A percentile compares a stretch with the other conserved stretches of the same genome.
Conservation (phyloP, 1,140 invertebrate genomes). For the Ceratina australensis region DNA sequence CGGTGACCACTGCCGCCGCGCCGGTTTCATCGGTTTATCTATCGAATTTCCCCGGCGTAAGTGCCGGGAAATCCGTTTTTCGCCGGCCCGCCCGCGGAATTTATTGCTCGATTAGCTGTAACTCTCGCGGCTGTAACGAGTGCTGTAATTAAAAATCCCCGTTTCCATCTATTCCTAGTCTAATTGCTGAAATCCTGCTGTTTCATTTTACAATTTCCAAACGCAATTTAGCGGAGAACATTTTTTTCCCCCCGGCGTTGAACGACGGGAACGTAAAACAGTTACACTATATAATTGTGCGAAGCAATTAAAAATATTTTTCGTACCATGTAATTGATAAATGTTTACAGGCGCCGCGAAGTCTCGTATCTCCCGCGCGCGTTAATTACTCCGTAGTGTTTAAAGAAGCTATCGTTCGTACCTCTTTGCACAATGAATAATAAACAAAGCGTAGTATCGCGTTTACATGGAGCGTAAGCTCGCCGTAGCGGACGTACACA, state of each 20-base stretch:
- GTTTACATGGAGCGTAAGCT: background rate
- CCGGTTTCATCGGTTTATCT: slow-evolving; percentile 33
- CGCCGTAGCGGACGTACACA: background rate
- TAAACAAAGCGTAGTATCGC: background rate
- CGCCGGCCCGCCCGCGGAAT: slow-evolving; percentile 20
- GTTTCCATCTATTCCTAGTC: slow-evolving; percentile 7
- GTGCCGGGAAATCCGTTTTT: slow-evolving; percentile 51
- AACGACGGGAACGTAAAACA: no score
- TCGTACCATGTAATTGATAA: background rate
- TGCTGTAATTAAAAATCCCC: slow-evolving; percentile 42
- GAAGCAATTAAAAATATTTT: no score
- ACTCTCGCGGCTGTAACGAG: slow-evolving; percentile 46
- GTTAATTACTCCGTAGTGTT: background rate
- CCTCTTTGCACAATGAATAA: background rate
- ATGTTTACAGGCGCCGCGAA: background rate
- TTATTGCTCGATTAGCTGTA: slow-evolving; percentile 53
- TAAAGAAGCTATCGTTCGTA: background rate
- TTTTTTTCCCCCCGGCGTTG: no score
- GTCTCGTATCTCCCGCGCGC: background rate
- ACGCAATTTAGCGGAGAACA: no score
- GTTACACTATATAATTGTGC: no score
- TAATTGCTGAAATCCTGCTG: background rate
- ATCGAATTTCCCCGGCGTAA: slow-evolving; percentile 54
- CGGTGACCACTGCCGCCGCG: background rate
- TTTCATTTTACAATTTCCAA: background rate